Evolutionary conservation across 2,113 vertebrate species (phyloP), one percentile per base, ranked within the genome.

Genomic region (Trinectes maculatus): DNA sequence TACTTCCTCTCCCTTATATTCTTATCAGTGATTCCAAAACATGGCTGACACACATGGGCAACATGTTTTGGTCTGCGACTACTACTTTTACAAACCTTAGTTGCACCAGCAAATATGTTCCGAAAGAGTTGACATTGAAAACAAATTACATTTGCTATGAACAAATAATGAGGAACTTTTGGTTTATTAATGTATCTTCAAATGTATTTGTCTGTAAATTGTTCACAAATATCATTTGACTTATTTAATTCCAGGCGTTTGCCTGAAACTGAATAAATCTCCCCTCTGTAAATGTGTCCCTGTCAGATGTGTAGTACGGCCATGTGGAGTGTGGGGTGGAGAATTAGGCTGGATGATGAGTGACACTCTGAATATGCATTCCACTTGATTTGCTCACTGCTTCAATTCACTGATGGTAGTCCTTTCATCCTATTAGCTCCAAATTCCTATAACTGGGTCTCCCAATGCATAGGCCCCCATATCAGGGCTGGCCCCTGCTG

Each of bases 391-490:
- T 86, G 84, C 78, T 74, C 72, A 24, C 46, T 73, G 71, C 72
- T 83, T 80, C 71, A 84, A 79, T 89, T 86, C 85, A 85, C 79
- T 89, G 86, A 89, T 75, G 83, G 71, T 71, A 28, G 69, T 55
- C 82, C 87, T 90, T 90, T 92, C 89, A 91, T 88, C 81, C 74
- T 34, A 83, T 88, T 87, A 89, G 83, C 68, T 83, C 78, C 60
- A 83, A 89, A 86, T 91, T 92, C 87, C 91, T 91, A 83, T 89
- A 85, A 91, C 85, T 88, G 80, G 76, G 54, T 78, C 77, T 72
- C 73, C 85, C 86, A 91, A 89, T 86, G 79, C 80, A 62, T 55
- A 79, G 84, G 77, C 79, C 84, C 81, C 83, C 84, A 71, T 74
- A 82, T 85, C 86, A 79, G 85, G 74, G 74, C 56, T 4, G 56